Percentiles rank a stretch among this genome's conserved stretches.
Conservation (phyloP, 2,888 invertebrate genomes). For the Synanthedon vespiformis region DNA sequence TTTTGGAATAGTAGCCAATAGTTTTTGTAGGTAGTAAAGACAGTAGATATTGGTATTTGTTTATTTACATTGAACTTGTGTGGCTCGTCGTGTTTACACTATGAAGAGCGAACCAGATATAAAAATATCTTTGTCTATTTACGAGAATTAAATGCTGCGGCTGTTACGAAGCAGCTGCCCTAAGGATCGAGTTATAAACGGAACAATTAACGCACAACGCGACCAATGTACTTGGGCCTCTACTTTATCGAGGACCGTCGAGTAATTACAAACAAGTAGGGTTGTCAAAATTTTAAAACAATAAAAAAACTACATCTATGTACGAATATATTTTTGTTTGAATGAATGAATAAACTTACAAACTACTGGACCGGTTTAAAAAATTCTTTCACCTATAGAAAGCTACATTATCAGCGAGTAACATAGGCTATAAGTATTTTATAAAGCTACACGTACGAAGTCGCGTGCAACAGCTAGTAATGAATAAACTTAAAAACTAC, state of each 20-base stretch:
- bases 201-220: slow-evolving; percentile 53
- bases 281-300: neutral
- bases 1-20: slow-evolving; percentile 1
- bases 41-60: slow-evolving; percentile 34
- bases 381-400: too few species aligned
- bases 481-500: too few species aligned
- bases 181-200: slow-evolving; percentile 60
- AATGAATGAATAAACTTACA: too few species aligned
- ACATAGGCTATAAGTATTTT: too few species aligned
- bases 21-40: slow-evolving; percentile 4
- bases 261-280: slow-evolving; percentile 14
- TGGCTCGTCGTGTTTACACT: slow-evolving; percentile 48
- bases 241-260: slow-evolving; percentile 17
- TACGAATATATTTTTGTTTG: too few species aligned
- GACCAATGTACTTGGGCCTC: slow-evolving; percentile 35
- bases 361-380: too few species aligned
- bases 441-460: too few species aligned
- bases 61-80: slow-evolving; percentile 60
- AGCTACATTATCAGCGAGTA: too few species aligned
- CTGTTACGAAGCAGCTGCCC: slow-evolving; percentile 65
- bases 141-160: slow-evolving; percentile 62
- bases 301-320: too few species aligned
- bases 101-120: slow-evolving; percentile 55
- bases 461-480: too few species aligned
- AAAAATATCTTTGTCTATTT: slow-evolving; percentile 69